phyloP scores from a whole-genome alignment of 2,113 vertebrate genomes.

The Cariama cristata region DNA sequence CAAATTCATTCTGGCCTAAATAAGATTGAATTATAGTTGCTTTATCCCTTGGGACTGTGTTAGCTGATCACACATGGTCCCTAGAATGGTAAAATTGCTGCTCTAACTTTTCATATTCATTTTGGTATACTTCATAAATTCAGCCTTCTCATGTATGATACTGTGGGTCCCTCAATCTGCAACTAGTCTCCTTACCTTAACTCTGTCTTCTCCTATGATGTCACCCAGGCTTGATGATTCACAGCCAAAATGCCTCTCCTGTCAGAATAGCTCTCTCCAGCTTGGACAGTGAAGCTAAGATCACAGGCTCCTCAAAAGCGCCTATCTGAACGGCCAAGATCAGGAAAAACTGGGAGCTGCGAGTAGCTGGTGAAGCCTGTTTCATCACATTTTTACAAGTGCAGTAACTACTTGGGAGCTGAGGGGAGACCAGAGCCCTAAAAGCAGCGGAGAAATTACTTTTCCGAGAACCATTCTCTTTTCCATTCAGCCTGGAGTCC shows the following conservation, averaged over 20 bases:
- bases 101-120: neutral
- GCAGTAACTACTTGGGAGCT: neutral
- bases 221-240: neutral
- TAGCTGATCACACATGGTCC: neutral
- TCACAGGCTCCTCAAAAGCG: fast-evolving
- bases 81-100: neutral
- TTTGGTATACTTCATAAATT: neutral
- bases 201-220: neutral
- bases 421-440: neutral
- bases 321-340: neutral
- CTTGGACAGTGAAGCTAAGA: neutral
- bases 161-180: neutral
- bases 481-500: neutral
- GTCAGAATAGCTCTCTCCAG: neutral
- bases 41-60: neutral
- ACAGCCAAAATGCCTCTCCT: neutral
- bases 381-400: neutral
- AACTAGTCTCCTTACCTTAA: neutral
- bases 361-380: neutral
- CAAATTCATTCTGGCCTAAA: neutral
- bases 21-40: neutral
- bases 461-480: neutral
- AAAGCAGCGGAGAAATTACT: neutral
- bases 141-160: neutral
- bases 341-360: neutral